A percentile compares a stretch with the other conserved stretches of the same genome.
phyloP scores from a whole-genome alignment of 2,888 invertebrate species.

The Ariolimax columbianus region DNA sequence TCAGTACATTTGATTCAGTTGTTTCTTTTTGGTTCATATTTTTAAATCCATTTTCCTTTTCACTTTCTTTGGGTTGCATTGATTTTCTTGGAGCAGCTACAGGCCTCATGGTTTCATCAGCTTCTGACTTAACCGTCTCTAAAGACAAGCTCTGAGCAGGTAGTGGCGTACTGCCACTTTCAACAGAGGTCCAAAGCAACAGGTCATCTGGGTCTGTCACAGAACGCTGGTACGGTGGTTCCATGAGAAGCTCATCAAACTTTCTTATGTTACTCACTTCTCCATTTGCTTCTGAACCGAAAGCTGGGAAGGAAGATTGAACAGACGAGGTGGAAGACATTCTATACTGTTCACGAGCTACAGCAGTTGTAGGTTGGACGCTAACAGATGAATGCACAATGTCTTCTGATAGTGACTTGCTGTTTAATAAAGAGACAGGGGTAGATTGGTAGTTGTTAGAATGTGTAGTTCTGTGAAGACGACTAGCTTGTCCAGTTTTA shows the following conservation, averaged over 20 bases:
- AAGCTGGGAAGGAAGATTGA: not conserved
- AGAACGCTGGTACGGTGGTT: not conserved
- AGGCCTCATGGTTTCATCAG: not conserved
- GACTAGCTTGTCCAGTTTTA: not conserved
- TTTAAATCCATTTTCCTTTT: not conserved
- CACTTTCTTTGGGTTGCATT: not conserved
- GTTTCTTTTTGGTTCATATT: not conserved
- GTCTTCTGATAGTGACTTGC: conserved; percentile 28
- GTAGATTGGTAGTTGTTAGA: conserved; percentile 21
- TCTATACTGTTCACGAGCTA: not conserved
- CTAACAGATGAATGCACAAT: not conserved
- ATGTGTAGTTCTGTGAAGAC: not conserved
- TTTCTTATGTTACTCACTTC: conserved; percentile 43
- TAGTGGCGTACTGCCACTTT: not conserved
- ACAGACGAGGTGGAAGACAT: not conserved
- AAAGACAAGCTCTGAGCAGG: not conserved
- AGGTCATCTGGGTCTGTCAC: conserved; percentile 32
- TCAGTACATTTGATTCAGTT: not conserved
- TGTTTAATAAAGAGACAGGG: conserved; percentile 39
- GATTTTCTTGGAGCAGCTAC: not conserved
- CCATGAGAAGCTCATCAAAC: conserved; percentile 50
- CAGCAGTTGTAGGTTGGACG: not conserved
- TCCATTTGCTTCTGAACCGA: not conserved
- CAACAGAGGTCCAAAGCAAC: conserved; percentile 6
- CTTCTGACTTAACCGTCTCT: not conserved